Evolutionary conservation across 2,113 vertebrate genomes (phyloP).

Genomic region (Crocuta crocuta): DNA sequence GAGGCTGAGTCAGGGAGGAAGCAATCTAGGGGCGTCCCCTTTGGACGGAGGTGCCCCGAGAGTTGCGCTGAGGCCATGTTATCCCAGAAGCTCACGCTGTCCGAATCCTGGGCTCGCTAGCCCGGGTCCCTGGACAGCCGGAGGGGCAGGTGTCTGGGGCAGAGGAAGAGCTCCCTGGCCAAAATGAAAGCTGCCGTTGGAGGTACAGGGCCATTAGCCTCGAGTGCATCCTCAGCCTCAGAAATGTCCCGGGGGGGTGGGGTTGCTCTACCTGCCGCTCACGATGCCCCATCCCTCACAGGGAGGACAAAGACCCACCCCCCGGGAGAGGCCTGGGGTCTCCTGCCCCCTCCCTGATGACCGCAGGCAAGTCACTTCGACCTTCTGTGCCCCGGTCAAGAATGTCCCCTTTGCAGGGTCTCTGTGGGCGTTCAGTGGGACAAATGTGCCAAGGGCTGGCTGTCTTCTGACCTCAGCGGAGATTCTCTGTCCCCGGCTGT

Average conservation of each 20-base stretch:
- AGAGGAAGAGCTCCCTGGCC: not conserved
- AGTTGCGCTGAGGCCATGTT: not conserved
- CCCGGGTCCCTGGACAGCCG: not conserved
- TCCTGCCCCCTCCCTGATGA: not conserved
- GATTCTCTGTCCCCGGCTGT: not conserved
- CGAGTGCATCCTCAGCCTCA: not conserved
- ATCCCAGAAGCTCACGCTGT: not conserved
- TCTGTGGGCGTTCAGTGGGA: not conserved
- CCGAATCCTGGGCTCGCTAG: not conserved
- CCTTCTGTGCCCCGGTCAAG: not conserved
- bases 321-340: not conserved
- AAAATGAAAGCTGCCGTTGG: not conserved
- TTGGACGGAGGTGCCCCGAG: not conserved
- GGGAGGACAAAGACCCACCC: no score
- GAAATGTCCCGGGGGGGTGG: not conserved
- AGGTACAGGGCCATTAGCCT: not conserved
- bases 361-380: no score
- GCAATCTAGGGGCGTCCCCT: not conserved
- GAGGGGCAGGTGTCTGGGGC: not conserved
- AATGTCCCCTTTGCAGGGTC: not conserved
- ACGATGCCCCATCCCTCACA: fast-evolving
- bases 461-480: not conserved
- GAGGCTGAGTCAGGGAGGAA: not conserved
- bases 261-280: no score
- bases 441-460: fast-evolving